Evolutionary conservation across 2,113 vertebrate genomes (phyloP).

Genomic region (Toxotes jaculatrix): DNA sequence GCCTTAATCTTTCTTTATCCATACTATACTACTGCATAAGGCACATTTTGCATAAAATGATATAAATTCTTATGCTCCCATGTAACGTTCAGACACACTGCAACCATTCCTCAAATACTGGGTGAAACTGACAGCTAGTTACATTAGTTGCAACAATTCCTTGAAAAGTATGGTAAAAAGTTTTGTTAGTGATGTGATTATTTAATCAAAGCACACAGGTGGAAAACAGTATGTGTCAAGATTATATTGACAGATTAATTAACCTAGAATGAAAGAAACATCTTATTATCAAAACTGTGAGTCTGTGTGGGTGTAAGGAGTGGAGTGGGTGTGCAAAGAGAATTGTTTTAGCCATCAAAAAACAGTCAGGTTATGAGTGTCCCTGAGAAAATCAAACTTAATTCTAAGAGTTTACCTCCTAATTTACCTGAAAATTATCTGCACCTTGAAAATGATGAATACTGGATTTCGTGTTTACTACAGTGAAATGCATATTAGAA

Average conservation of each 20-base stretch:
- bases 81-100: slow-evolving; percentile 38
- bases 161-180: neutral
- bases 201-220: slow-evolving; percentile 4
- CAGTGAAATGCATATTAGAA: slow-evolving; percentile 45
- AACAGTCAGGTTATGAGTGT: slow-evolving; percentile 41
- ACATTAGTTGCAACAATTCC: neutral
- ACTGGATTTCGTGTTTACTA: slow-evolving; percentile 26
- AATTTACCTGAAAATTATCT: slow-evolving; percentile 32
- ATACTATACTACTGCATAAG: slow-evolving; percentile 60
- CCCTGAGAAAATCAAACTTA: slow-evolving; percentile 67
- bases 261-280: neutral
- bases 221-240: slow-evolving; percentile 31
- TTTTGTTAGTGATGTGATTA: slow-evolving; percentile 55
- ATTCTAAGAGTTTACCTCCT: neutral
- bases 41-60: slow-evolving; percentile 63
- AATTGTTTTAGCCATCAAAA: slow-evolving; percentile 32
- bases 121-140: slow-evolving; percentile 2
- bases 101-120: slow-evolving; percentile 31
- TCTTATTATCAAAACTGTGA: neutral
- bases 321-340: neutral
- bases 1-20: slow-evolving; percentile 17
- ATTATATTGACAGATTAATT: slow-evolving; percentile 1
- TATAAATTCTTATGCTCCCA: slow-evolving; percentile 9
- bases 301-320: neutral
- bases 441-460: slow-evolving; percentile 31